A percentile compares a stretch with the other conserved stretches of the same genome.
phyloP scores from a whole-genome alignment of 2,113 vertebrate genomes.

The Odocoileus virginianus region DNA sequence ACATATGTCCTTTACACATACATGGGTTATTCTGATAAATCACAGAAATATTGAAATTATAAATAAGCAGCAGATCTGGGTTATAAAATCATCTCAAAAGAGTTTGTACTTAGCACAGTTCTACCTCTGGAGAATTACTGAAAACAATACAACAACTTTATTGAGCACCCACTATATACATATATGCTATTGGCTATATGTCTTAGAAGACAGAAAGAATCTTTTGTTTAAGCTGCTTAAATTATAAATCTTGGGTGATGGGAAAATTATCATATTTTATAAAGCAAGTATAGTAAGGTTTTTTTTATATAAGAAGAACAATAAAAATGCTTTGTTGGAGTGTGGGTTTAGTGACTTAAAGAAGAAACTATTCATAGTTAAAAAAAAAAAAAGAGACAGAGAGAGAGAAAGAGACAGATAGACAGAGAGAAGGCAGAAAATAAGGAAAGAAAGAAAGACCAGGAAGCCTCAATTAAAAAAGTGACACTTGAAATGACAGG shows the following conservation, averaged over 20 bases:
- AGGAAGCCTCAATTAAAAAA: background rate
- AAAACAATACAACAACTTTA: background rate
- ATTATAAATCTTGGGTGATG: background rate
- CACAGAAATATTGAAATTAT: background rate
- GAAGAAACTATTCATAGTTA: background rate
- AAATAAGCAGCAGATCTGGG: background rate
- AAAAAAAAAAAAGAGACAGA: background rate
- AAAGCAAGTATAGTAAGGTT: background rate
- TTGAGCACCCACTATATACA: background rate
- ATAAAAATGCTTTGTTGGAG: background rate
- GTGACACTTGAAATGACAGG: background rate
- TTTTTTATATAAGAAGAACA: background rate
- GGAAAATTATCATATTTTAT: background rate
- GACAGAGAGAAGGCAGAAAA: background rate
- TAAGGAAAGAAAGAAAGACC: background rate
- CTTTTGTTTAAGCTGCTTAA: background rate
- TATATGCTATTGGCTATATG: background rate
- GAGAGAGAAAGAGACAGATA: background rate
- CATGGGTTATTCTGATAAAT: background rate
- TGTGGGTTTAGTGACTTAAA: background rate
- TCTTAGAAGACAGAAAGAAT: background rate
- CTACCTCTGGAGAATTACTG: background rate
- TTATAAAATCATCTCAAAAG: constrained; percentile 1
- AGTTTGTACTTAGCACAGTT: background rate
- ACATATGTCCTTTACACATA: background rate